A percentile compares a stretch with the other conserved stretches of the same genome.
Conservation (phyloP, 2,888 invertebrate species). For the Cataglyphis albicans region DNA sequence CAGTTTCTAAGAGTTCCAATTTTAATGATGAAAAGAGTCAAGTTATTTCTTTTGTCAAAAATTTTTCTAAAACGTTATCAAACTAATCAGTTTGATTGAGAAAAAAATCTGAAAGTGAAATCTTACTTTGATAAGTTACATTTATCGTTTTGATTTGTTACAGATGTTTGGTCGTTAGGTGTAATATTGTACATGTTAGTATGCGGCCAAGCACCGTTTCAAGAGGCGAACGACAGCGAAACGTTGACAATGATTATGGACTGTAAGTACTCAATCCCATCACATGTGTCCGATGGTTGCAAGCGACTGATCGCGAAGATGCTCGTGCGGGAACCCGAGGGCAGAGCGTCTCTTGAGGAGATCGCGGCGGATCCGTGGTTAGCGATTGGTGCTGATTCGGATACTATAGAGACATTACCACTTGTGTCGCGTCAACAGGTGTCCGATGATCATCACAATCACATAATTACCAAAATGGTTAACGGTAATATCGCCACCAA, state of each 20-base stretch:
- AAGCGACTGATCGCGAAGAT: slow-evolving; percentile 96
- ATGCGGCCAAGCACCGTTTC: slow-evolving; percentile 98
- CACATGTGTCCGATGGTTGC: slow-evolving; percentile 94
- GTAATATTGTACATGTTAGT: slow-evolving; percentile 99
- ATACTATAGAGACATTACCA: slow-evolving; percentile 90
- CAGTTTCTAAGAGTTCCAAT: background rate
- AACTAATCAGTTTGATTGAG: background rate
- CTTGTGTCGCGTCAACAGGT: slow-evolving; percentile 96
- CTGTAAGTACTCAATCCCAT: slow-evolving; percentile 97
- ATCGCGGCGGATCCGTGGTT: slow-evolving; percentile 96
- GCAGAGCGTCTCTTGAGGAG: slow-evolving; percentile 94
- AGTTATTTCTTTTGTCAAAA: background rate
- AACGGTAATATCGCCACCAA: slow-evolving; percentile 97
- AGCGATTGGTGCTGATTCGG: slow-evolving; percentile 87
- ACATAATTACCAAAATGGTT: slow-evolving; percentile 98
- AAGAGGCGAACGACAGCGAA: slow-evolving; percentile 99
- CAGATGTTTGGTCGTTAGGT: slow-evolving; percentile 99
- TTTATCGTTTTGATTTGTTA: slow-evolving; percentile 44
- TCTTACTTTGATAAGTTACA: background rate
- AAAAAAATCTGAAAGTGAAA: slow-evolving; percentile 6
- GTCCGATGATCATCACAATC: slow-evolving; percentile 95
- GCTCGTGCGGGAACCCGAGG: slow-evolving; percentile 97
- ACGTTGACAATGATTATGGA: slow-evolving; percentile 99
- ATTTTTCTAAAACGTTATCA: background rate
- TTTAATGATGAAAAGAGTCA: background rate